These are phyloP conservation scores for Leptobrachium ailaonicum DNA, from an alignment of 2,113 vertebrate genomes.

Conservation along the genomic window DNA sequence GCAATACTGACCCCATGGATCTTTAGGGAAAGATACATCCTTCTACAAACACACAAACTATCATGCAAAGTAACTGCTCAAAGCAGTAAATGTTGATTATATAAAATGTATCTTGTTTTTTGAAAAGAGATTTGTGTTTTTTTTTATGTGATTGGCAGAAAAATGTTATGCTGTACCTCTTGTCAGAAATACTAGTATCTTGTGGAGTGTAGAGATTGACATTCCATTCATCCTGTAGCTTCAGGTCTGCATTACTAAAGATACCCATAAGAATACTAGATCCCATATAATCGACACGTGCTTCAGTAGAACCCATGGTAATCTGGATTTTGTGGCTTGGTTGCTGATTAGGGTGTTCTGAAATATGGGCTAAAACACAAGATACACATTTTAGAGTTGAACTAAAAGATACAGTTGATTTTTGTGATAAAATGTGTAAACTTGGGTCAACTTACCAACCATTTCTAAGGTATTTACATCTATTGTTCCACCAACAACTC, in stretches of 20 bases:
- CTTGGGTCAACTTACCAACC: constrained; percentile 75
- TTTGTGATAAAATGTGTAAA: neutral
- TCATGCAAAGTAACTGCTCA: no score
- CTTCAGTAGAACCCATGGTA: constrained; percentile 98
- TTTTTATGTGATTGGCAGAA: no score
- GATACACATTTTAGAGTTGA: neutral
- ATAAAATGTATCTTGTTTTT: no score
- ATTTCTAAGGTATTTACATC: constrained; percentile 98
- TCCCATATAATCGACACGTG: constrained; percentile 97
- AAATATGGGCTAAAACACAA: constrained; percentile 84
- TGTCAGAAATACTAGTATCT: constrained; percentile 89
- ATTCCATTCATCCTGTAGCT: constrained; percentile 97
- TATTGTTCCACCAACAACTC: constrained; percentile 96
- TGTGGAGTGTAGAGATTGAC: constrained; percentile 84
- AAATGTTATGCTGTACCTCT: constrained; percentile 74
- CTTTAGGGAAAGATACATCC: no score
- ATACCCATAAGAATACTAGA: constrained; percentile 98
- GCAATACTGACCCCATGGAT: no score
- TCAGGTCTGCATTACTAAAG: constrained; percentile 96
- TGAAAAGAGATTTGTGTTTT: no score
- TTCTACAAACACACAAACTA: no score
- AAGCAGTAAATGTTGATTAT: no score
- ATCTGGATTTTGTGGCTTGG: constrained; percentile 97
- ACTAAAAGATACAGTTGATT: neutral
- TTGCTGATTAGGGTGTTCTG: constrained; percentile 96